Conservation (phyloP, 2,797 vertebrate species). For the Petrocephalus schoutedeni region DNA sequence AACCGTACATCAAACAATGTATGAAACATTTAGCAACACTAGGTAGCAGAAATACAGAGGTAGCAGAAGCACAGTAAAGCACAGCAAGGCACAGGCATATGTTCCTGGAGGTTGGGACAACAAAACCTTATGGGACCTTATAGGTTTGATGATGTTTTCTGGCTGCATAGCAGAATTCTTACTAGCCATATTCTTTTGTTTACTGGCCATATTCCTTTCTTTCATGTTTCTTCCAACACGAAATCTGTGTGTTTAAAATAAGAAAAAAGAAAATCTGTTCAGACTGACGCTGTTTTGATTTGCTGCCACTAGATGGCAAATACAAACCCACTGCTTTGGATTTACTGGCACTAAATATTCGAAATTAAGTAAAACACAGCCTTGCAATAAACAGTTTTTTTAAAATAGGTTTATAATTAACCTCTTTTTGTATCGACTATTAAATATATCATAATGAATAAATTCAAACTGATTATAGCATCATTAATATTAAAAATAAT, state of each 20-base stretch:
- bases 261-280: neutral
- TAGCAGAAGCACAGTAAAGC: slow-evolving; percentile 36
- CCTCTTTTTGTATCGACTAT: neutral
- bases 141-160: slow-evolving; percentile 26
- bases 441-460: neutral
- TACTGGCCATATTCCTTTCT: neutral
- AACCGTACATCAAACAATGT: slow-evolving; percentile 23
- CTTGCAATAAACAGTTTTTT: neutral
- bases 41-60: slow-evolving; percentile 25
- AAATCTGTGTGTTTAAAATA: neutral
- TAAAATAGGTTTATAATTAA: neutral
- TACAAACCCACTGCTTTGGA: neutral
- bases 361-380: neutral
- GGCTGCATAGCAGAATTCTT: slow-evolving; percentile 24
- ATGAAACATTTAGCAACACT: slow-evolving; percentile 45
- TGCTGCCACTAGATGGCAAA: slow-evolving; percentile 11
- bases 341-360: neutral
- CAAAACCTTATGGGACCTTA: slow-evolving; percentile 25
- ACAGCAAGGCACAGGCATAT: neutral
- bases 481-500: neutral
- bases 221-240: neutral
- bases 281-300: neutral
- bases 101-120: neutral
- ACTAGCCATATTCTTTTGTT: neutral
- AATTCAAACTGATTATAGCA: neutral